Base-by-base conservation (phyloP, 1,140 invertebrate species). In the Plectrocnemia conspersa region DNA sequence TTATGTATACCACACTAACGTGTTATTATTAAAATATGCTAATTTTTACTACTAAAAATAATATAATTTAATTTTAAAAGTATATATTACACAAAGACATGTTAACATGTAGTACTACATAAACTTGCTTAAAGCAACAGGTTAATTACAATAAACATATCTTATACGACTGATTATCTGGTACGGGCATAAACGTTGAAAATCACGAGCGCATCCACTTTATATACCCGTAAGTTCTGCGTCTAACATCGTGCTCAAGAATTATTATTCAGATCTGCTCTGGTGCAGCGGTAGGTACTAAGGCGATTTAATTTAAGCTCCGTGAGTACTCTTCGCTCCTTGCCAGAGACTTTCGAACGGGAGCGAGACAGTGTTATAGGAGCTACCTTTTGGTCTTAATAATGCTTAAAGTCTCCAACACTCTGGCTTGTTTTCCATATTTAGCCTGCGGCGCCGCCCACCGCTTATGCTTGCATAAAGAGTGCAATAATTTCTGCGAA, bases 321-420 rank as follows among this genome's bases (percentile, higher is more conserved):
- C 47, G 16, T 25, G 16, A 35, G 47, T n/a, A 38, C 27, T 36
- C n/a, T n/a, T n/a, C n/a, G n/a, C n/a, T n/a, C n/a, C 25, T 24
- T 24, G 33, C 33, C 22, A 16, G 13, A 9, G 6, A 24, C 4
- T 13, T 16, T 40, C 23, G 42, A 45, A 45, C 29, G 42, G 33
- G 29, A 24, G 3, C 5, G 21, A 47, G 35, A 6, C 10, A 7
- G 35, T 13, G 35, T 5, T 5, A 38, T n/a, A 38, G 18, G 35
- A 38, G 35, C 35, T 19, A 15, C 41, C 10, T 44, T 25, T 24
- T 22, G 53, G 52, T 44, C 33, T 55, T 55, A 55, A 55, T 55
- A 55, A 40, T 48, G 53, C 25, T 47, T 41, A 16, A 32, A 45
- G 45, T 24, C 41, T 15, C 23, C 32, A 16, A 16, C 18, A 38